These are phyloP conservation scores for Cercopithecus petaurista DNA, from an alignment of 2,797 vertebrate genomes.

Conservation along the genomic window DNA sequence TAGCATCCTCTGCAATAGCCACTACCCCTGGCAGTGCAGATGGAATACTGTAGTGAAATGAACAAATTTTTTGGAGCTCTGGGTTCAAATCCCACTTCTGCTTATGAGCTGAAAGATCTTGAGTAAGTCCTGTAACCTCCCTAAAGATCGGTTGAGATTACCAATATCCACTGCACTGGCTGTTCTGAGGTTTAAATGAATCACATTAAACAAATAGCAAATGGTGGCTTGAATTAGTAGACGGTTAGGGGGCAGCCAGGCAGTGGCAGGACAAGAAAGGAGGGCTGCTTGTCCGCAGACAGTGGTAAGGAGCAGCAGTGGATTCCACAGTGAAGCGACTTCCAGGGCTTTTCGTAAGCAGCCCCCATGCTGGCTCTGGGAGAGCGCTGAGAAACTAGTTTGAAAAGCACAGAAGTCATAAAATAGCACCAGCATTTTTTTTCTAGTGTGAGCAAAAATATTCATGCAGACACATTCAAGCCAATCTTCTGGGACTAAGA, in stretches of 20 bases:
- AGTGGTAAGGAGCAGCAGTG: not conserved
- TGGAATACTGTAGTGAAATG: not conserved
- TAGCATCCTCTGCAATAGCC: not conserved
- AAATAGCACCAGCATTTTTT: slow-evolving; percentile 47
- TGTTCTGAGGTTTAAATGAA: not conserved
- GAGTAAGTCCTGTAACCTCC: not conserved
- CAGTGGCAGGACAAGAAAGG: not conserved
- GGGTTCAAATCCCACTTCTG: not conserved
- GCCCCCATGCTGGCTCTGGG: not conserved
- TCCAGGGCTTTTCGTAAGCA: slow-evolving; percentile 4
- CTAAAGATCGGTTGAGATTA: not conserved
- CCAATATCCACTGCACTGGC: not conserved
- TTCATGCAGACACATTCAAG: slow-evolving; percentile 55
- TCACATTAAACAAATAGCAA: not conserved
- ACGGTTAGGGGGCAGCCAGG: not conserved
- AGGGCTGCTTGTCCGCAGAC: not conserved
- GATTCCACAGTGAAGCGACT: not conserved
- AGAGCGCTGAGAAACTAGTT: slow-evolving; percentile 18
- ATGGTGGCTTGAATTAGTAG: not conserved
- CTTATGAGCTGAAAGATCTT: not conserved
- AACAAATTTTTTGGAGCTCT: not conserved
- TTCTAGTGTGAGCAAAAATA: slow-evolving; percentile 63
- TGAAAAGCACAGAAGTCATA: slow-evolving; percentile 55
- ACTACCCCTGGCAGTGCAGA: not conserved
- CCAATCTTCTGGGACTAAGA: slow-evolving; percentile 53